Evolutionary conservation across 2,113 vertebrate species (phyloP).

Genomic region (Oreochromis spilurus): DNA sequence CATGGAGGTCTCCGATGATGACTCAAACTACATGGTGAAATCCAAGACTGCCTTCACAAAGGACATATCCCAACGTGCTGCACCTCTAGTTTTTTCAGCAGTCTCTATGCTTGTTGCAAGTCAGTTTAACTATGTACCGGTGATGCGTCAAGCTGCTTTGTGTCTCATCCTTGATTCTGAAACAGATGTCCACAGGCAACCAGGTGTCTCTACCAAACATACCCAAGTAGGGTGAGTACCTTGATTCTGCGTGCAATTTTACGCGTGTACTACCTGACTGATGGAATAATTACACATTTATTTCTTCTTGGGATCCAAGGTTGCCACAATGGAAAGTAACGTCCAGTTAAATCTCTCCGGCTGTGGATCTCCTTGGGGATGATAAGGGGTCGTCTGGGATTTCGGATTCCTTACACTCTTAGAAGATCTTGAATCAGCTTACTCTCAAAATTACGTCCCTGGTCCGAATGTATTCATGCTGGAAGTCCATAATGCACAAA

Average conservation of each 20-base stretch:
- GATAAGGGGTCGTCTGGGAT: background rate
- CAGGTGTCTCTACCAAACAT: background rate
- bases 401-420: background rate
- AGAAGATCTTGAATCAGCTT: background rate
- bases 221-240: background rate
- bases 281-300: background rate
- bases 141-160: background rate
- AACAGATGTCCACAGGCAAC: background rate
- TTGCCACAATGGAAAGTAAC: background rate
- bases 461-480: background rate
- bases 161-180: fast-evolving
- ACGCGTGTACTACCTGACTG: background rate
- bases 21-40: background rate
- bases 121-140: background rate
- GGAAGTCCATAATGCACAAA: background rate
- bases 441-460: background rate
- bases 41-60: background rate
- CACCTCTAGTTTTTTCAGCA: background rate
- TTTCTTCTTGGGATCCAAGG: background rate
- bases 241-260: background rate
- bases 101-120: background rate
- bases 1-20: background rate
- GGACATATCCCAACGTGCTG: fast-evolving
- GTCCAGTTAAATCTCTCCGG: background rate
- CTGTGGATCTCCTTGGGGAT: background rate